Conservation (phyloP, 2,797 vertebrate species). For the Gallinago stenura region DNA sequence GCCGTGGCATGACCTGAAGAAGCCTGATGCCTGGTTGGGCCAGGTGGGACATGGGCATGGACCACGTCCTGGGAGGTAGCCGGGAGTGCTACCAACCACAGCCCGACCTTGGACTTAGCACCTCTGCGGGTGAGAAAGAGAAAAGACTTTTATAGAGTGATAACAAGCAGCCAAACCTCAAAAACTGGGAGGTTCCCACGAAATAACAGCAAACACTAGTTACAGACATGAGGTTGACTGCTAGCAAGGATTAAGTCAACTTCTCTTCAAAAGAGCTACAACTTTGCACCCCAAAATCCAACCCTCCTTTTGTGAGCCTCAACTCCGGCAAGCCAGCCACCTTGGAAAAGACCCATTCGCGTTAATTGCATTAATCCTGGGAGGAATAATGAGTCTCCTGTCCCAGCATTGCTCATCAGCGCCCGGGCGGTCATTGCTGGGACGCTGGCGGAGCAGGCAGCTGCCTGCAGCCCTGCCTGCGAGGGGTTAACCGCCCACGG, state of each 20-base stretch:
- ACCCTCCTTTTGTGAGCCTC: rapidly evolving
- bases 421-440: rapidly evolving
- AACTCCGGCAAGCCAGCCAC: rapidly evolving
- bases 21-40: not conserved
- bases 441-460: not conserved
- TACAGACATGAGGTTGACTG: rapidly evolving
- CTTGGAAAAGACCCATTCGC: not conserved
- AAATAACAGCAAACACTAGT: not conserved
- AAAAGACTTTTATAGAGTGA: not conserved
- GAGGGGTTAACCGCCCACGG: slow-evolving; percentile 46
- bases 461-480: not conserved
- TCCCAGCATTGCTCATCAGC: not conserved
- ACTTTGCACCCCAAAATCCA: rapidly evolving
- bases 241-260: not conserved
- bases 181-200: not conserved
- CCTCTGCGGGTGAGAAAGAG: not conserved
- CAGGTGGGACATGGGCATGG: rapidly evolving
- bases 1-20: rapidly evolving
- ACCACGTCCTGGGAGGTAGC: rapidly evolving
- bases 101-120: not conserved
- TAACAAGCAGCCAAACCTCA: slow-evolving; percentile 45
- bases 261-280: not conserved
- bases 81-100: not conserved
- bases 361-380: not conserved
- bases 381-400: not conserved